These are phyloP conservation scores for Capitulum mitella DNA, from an alignment of 2,888 invertebrate genomes.

Conservation along the genomic window DNA sequence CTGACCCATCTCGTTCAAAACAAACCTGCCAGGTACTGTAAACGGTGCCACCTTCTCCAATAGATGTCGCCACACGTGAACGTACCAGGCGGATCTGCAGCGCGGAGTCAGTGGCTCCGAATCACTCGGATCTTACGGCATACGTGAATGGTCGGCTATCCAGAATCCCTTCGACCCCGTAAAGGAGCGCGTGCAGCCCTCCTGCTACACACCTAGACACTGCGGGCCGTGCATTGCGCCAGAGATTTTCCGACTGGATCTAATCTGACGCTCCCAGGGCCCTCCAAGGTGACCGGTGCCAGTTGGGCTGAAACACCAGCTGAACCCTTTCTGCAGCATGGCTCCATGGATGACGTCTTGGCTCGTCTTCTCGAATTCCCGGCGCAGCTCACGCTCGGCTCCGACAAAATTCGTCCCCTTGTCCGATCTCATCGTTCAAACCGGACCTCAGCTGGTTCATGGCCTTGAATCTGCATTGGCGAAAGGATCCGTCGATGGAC, in stretches of 20 bases:
- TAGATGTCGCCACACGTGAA: too few species aligned
- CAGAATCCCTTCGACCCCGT: too few species aligned
- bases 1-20: too few species aligned
- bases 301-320: not conserved
- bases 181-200: too few species aligned
- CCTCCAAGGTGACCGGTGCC: slow-evolving; percentile 1
- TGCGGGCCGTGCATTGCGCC: not conserved
- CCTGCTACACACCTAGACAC: too few species aligned
- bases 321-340: not conserved
- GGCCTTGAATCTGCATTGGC: not conserved
- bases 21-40: too few species aligned
- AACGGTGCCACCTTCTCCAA: too few species aligned
- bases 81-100: too few species aligned
- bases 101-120: too few species aligned
- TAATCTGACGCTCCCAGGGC: slow-evolving; percentile 1
- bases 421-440: slow-evolving; percentile 1
- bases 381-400: slow-evolving; percentile 23
- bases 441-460: not conserved
- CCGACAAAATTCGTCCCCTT: slow-evolving; percentile 24
- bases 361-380: not conserved
- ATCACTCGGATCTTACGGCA: too few species aligned
- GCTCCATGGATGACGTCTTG: not conserved
- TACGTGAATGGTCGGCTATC: too few species aligned
- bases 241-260: not conserved
- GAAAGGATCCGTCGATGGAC: not conserved